Conservation (phyloP, 30 jellyfish, hydroid and myxozoan genomes). For the Morbakka virulenta region DNA sequence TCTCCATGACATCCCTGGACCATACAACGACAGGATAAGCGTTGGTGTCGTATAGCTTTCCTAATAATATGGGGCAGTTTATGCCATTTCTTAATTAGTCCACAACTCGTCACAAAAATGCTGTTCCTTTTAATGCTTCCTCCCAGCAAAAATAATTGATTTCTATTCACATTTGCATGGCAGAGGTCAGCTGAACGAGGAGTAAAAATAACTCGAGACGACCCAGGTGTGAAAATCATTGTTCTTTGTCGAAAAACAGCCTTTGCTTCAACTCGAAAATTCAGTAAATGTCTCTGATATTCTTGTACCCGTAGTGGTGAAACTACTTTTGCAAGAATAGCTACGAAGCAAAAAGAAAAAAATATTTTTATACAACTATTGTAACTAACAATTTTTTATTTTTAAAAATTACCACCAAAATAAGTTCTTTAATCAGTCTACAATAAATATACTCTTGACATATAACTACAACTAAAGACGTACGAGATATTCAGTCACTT, state of each 20-base stretch:
- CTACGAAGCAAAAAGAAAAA: slow-evolving; percentile 36
- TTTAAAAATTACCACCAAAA: not conserved
- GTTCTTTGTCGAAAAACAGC: slow-evolving; percentile 62
- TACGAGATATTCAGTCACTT: no score
- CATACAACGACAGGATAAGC: slow-evolving; percentile 70
- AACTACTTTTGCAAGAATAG: slow-evolving; percentile 62
- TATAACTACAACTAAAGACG: no score
- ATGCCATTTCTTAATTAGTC: slow-evolving; percentile 67
- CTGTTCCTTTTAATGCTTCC: slow-evolving; percentile 78
- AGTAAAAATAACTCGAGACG: slow-evolving; percentile 44
- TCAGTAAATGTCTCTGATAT: slow-evolving; percentile 40
- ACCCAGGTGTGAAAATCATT: slow-evolving; percentile 56
- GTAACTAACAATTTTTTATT: not conserved
- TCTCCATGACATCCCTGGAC: slow-evolving; percentile 87
- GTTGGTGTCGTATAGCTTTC: slow-evolving; percentile 68
- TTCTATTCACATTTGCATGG: slow-evolving; percentile 67
- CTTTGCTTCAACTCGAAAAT: slow-evolving; percentile 55
- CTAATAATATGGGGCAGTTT: slow-evolving; percentile 51
- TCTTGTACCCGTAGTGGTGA: slow-evolving; percentile 51
- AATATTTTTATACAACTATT: not conserved
- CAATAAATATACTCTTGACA: no score
- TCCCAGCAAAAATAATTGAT: slow-evolving; percentile 59
- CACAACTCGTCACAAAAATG: slow-evolving; percentile 87
- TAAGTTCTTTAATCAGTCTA: not conserved
- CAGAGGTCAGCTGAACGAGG: slow-evolving; percentile 83